Base-by-base conservation (phyloP, 2,888 invertebrate species). In the Aleiodes leptofemur region DNA sequence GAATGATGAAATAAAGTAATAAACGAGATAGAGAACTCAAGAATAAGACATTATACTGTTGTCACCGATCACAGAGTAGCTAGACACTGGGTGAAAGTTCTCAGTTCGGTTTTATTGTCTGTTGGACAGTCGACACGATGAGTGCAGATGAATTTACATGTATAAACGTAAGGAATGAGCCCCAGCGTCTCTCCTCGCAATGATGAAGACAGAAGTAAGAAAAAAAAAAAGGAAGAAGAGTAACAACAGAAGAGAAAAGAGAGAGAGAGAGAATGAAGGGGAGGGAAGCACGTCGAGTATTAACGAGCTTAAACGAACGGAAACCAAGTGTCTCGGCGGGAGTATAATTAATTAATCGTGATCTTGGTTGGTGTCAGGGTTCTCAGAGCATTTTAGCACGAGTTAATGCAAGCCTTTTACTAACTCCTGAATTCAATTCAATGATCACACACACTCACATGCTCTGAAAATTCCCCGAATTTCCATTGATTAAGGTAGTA, bases 271-370 rank as follows among this genome's bases (percentile, higher is more conserved):
- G 55, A 64, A 66, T 66, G 79, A 72, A 51, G 72, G 70, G 29
- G 69, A 70, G 73, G 59, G 70, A 66, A 64, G 74, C 71, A 69
- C 51, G 75, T 69, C 57, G 78, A 74, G 80, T 89, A 88, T 88
- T 88, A 89, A 89, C 87, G 86, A 88, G 88, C 88, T 89, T 87
- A 88, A 89, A 88, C 85, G 88, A 89, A 89, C 89, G 89, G 89
- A 89, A 89, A 88, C 89, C 86, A 87, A 89, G 87, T 89, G 89
- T 89, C 89, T 88, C 88, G 86, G 85, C 85, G 80, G 84, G 88
- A 86, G 86, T 87, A 88, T 88, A 89, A 89, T 89, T 89, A 89
- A 89, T 89, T 89, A 89, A 89, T 89, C 87, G 78, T 78, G 78
- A 78, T 80, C 79, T 77, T 80, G 76, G 78, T 78, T 78, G 56